Base-by-base conservation (phyloP, 2,888 invertebrate genomes). In the Autographa pulchrina region DNA sequence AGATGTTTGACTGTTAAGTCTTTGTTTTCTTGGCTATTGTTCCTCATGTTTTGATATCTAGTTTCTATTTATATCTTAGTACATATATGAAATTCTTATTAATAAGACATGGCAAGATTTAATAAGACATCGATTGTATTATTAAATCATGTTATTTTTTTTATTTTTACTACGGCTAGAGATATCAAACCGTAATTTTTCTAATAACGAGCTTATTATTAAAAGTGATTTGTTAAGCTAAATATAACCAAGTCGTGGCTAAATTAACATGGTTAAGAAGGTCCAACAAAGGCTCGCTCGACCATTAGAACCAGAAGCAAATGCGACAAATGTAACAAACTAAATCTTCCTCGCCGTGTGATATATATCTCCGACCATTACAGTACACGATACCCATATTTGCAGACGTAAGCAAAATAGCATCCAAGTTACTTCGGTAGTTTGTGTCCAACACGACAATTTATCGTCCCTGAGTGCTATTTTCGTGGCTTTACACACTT, bases 351-450 rank as follows among this genome's bases (percentile, higher is more conserved):
- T 7, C 20, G 41, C 71, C 48, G 38, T 61, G 35, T 56, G 59
- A 71, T 71, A 68, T 75, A 75, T 71, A 66, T 78, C 43, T 72
- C 38, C 31, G 32, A 38, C 70, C 62, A 79, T 75, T 74, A 72
- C 64, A 59, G 64, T 70, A 68, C 48, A 70, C 70, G 68, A 66
- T 64, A 68, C 64, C 75, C 61, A 70, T 81, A 79, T 79, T 75
- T 70, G 71, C 65, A 69, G 63, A 74, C 60, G 52, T 74, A 81
- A 80, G 74, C 69, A 82, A 79, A 81, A 74, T 77, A 80, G 67
- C 52, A 63, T 67, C 48, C 62, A 68, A 73, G 62, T 77, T 74
- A 61, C 61, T 67, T 41, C 65, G 68, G 74, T 70, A 80, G 73
- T 82, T 80, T 80, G 71, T 60, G 83, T 82, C 77, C 62, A 64